phyloP scores from a whole-genome alignment of 2,888 invertebrate species.

The Thysanoteuthis rhombus region DNA sequence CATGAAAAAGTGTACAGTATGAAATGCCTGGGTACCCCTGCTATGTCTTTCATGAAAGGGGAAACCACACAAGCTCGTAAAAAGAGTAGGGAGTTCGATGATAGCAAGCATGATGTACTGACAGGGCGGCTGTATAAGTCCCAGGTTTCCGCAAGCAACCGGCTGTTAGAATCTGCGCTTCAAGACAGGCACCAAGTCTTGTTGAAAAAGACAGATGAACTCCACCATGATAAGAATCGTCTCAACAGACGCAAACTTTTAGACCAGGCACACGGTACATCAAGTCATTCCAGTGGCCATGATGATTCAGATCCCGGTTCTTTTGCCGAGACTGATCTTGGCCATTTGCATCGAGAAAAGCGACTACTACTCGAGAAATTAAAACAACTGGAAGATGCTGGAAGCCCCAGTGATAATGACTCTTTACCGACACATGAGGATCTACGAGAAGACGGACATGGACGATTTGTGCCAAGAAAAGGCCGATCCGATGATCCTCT shows the following conservation, averaged over 20 bases:
- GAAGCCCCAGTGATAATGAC: slow-evolving; percentile 54
- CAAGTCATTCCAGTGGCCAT: slow-evolving; percentile 54
- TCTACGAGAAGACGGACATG: slow-evolving; percentile 35
- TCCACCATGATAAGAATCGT: not conserved
- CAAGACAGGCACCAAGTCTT: slow-evolving; percentile 17
- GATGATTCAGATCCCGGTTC: slow-evolving; percentile 72
- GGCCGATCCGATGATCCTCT: slow-evolving; percentile 45
- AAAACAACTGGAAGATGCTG: slow-evolving; percentile 60
- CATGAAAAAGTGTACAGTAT: not conserved
- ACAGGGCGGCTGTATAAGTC: not conserved
- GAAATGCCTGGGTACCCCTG: not conserved
- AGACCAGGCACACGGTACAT: slow-evolving; percentile 42
- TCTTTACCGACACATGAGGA: slow-evolving; percentile 38
- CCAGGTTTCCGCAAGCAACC: not conserved
- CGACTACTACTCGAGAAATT: slow-evolving; percentile 62
- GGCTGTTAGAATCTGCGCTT: not conserved
- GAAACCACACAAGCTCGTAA: not conserved
- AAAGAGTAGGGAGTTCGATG: slow-evolving; percentile 23
- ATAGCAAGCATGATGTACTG: slow-evolving; percentile 18
- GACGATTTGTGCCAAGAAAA: slow-evolving; percentile 45
- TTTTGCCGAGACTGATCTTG: slow-evolving; percentile 64
- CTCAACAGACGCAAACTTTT: not conserved
- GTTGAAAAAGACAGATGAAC: slow-evolving; percentile 23
- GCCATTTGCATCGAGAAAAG: slow-evolving; percentile 63
- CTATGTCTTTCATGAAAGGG: slow-evolving; percentile 17